These are phyloP conservation scores for Clunio marinus DNA, from an alignment of 2,888 invertebrate species.

Conservation along the genomic window DNA sequence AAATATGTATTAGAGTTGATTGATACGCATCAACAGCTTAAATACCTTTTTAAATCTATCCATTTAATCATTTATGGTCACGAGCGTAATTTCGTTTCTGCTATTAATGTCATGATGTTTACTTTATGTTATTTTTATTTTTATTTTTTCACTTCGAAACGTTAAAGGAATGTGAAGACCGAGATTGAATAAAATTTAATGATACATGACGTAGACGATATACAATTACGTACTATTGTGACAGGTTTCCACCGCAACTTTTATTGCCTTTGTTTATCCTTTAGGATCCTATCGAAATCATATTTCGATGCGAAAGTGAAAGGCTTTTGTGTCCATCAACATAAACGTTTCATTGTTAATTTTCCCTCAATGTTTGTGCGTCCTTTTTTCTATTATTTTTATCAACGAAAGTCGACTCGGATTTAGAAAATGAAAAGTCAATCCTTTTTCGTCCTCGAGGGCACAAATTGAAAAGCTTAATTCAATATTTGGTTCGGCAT, in stretches of 20 bases:
- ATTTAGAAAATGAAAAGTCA: constrained; percentile 13
- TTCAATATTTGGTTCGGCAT: constrained; percentile 27
- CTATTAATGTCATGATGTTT: neutral
- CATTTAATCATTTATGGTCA: neutral
- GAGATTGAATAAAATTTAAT: neutral
- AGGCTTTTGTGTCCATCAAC: constrained; percentile 17
- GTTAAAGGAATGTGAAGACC: neutral
- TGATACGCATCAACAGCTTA: constrained; percentile 28
- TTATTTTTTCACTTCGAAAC: too few relatives aligned
- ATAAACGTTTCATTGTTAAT: constrained; percentile 14
- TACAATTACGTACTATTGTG: neutral
- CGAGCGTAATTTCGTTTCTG: too few relatives aligned
- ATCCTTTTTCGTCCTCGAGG: constrained; percentile 13
- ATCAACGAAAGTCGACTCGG: constrained; percentile 4
- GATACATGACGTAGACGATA: neutral
- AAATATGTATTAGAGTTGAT: neutral
- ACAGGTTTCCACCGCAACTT: neutral
- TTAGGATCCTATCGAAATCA: neutral
- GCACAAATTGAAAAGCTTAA: constrained; percentile 18
- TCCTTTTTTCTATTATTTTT: neutral
- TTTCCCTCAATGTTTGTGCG: neutral
- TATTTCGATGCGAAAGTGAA: neutral
- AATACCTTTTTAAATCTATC: constrained; percentile 22
- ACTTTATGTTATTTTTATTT: neutral
- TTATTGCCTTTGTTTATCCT: neutral